These are phyloP conservation scores for Epiblema foenella DNA, from an alignment of 2,888 invertebrate species.

Conservation along the genomic window DNA sequence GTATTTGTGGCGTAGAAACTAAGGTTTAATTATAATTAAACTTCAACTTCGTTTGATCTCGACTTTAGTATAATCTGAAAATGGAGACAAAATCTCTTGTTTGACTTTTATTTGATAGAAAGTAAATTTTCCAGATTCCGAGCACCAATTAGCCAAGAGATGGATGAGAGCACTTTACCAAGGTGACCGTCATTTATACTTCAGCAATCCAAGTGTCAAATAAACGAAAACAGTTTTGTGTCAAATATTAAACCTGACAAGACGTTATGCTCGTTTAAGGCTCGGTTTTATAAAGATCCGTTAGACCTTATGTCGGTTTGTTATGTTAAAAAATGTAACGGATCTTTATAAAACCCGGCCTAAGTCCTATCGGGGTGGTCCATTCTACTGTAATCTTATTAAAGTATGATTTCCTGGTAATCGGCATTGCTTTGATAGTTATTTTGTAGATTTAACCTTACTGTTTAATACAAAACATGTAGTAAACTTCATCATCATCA, in stretches of 20 bases:
- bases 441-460: slow-evolving; percentile 1
- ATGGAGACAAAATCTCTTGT: neutral
- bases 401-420: slow-evolving; percentile 2
- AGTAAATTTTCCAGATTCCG: neutral
- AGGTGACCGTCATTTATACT: slow-evolving; percentile 2
- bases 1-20: too few relatives aligned
- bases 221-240: slow-evolving; percentile 12
- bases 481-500: too few relatives aligned
- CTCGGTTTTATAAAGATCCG: too few relatives aligned
- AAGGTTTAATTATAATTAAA: too few relatives aligned
- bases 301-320: too few relatives aligned
- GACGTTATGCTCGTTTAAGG: neutral
- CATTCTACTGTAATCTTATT: neutral
- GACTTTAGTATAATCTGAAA: neutral
- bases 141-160: neutral
- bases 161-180: neutral
- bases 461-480: too few relatives aligned
- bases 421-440: slow-evolving; percentile 11
- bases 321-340: too few relatives aligned
- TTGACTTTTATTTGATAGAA: neutral
- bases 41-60: too few relatives aligned
- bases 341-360: too few relatives aligned
- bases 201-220: neutral
- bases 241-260: neutral
- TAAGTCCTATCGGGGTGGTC: neutral